Base-by-base conservation (phyloP, 2,113 vertebrate species). In the Mandrillus leucophaeus region DNA sequence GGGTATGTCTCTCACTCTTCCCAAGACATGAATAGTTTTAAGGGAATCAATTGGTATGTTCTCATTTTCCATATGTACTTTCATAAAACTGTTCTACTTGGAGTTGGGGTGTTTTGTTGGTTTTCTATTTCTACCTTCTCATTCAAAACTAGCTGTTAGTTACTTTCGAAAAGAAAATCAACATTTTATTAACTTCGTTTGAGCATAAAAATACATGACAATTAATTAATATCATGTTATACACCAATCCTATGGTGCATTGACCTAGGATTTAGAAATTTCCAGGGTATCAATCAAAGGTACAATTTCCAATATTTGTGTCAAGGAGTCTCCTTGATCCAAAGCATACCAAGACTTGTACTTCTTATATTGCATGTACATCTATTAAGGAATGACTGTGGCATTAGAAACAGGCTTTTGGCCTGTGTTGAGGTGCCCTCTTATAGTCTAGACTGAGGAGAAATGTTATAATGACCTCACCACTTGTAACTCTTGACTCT, bases 61-160 rank as follows among this genome's bases (percentile, higher is more conserved):
- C 43, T 86, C 75, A 70, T 40, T 95, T 97, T 50, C 82, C n/a
- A 22, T 52, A 38, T 30, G 12, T 45, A 84, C 59, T 79, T 79
- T 48, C 10, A 30, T 76, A 85, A 85, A 85, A 88, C 70, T 55
- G 55, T 55, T 70, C 52, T 93, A 22, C 45, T 25, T 70, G 14
- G 76, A 30, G 11, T 57, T 95, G 64, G 22, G 7, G 12, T 79
- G 48, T 75, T 48, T 43, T 80, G 22, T 35, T 92, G 35, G 11
- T 68, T 95, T 95, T 92, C 40, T 25, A 85, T 89, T 88, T 80
- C 55, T 40, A 82, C 3, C 23, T 55, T 86, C 32, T 72, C n/a
- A 45, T 94, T 96, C 35, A 86, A 89, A 93, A 81, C 55, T 68
- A 45, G 92, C 22, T 38, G 52, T 78, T 72, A 82, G 45, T 55